Conservation (phyloP, 2,888 invertebrate genomes). For the Zaprionus lineosus region DNA sequence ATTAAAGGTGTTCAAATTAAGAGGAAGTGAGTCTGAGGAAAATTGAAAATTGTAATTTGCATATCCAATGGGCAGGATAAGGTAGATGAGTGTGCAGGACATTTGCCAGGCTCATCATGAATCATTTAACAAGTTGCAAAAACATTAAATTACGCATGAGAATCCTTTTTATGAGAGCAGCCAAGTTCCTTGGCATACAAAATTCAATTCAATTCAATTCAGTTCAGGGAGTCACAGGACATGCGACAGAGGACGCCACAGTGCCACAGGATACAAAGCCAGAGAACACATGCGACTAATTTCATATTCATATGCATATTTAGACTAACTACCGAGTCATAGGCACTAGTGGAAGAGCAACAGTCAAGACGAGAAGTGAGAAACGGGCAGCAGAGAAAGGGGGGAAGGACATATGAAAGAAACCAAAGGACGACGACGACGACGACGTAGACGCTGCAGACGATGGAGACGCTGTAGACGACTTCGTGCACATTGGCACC, state of each 20-base stretch:
- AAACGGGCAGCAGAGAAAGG: neutral
- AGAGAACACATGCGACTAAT: slow-evolving; percentile 69
- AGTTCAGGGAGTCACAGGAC: slow-evolving; percentile 36
- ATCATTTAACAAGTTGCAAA: slow-evolving; percentile 65
- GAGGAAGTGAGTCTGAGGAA: too few species aligned
- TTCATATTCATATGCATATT: slow-evolving; percentile 74
- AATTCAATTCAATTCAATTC: slow-evolving; percentile 62
- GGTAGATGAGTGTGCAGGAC: neutral
- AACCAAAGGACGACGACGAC: slow-evolving; percentile 14
- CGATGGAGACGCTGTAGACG: slow-evolving; percentile 8
- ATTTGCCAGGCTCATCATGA: slow-evolving; percentile 37
- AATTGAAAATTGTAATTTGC: neutral
- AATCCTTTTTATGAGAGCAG: slow-evolving; percentile 40
- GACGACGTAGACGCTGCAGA: too few species aligned
- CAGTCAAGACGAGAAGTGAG: slow-evolving; percentile 8
- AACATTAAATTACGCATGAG: slow-evolving; percentile 67
- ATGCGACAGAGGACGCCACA: slow-evolving; percentile 6
- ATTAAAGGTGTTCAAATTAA: too few species aligned
- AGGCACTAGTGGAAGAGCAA: slow-evolving; percentile 21
- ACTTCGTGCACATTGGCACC: slow-evolving; percentile 64
- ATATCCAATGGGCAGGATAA: neutral
- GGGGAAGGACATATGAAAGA: slow-evolving; percentile 6
- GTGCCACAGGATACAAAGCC: slow-evolving; percentile 13
- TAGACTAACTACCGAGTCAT: slow-evolving; percentile 64
- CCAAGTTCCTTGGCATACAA: slow-evolving; percentile 38